Percentiles rank a stretch among this genome's conserved stretches.
These are phyloP conservation scores for Pelodiscus sinensis DNA, from an alignment of 2,113 vertebrate species.

Conservation along the genomic window DNA sequence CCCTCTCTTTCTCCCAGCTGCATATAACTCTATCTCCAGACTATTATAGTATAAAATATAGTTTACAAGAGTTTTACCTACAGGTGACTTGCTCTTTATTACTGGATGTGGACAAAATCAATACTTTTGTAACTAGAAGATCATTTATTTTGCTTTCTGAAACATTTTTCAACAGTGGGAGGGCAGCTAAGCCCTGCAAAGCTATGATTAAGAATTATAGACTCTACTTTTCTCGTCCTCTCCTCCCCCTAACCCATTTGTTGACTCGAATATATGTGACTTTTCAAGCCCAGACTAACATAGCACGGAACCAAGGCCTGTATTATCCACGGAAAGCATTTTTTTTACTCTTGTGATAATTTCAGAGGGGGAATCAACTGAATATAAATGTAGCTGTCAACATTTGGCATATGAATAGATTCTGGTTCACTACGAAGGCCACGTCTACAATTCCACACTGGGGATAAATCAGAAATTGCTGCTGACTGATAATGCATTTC, in stretches of 20 bases:
- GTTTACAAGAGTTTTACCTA: conserved; percentile 90
- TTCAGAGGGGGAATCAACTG: conserved; percentile 64
- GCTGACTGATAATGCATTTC: conserved; percentile 71
- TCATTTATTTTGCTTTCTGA: conserved; percentile 86
- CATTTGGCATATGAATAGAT: conserved; percentile 61
- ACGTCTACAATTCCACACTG: conserved; percentile 59
- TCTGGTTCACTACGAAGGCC: conserved; percentile 64
- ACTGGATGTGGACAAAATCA: conserved; percentile 87
- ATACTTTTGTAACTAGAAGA: conserved; percentile 83
- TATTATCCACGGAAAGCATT: conserved; percentile 23
- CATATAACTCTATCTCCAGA: conserved; percentile 82
- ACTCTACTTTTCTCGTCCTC: conserved; percentile 70
- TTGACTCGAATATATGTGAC: conserved; percentile 69
- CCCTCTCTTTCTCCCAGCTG: conserved; percentile 74
- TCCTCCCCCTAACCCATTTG: conserved; percentile 72
- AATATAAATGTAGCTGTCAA: conserved; percentile 67
- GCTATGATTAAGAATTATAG: conserved; percentile 85
- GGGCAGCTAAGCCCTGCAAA: conserved; percentile 80
- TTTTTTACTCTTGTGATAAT: conserved; percentile 67
- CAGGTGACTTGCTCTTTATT: conserved; percentile 90
- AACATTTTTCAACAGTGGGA: conserved; percentile 85
- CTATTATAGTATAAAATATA: conserved; percentile 88
- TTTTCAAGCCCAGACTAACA: conserved; percentile 48
- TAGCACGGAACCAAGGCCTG: conserved; percentile 25
- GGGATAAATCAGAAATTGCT: conserved; percentile 75